Conservation (phyloP, 2,113 vertebrate species). For the Neodontobutis hainanensis region DNA sequence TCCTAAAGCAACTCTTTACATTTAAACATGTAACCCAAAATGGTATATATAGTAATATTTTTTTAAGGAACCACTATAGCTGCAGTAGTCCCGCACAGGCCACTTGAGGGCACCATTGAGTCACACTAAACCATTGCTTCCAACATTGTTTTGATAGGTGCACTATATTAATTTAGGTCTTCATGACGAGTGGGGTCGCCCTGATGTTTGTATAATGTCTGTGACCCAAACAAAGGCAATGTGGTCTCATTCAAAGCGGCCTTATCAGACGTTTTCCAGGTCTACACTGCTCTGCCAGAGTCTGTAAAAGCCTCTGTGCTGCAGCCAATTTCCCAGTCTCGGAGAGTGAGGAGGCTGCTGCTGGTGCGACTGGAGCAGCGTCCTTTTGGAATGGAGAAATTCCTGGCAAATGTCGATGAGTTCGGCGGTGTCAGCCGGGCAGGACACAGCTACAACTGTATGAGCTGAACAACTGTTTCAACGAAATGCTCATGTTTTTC, state of each 20-base stretch:
- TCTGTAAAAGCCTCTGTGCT: slow-evolving; percentile 27
- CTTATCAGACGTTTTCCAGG: slow-evolving; percentile 52
- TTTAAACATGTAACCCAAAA: no score
- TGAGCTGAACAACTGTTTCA: no score
- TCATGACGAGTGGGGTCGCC: slow-evolving; percentile 46
- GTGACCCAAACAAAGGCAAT: slow-evolving; percentile 50
- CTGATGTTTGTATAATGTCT: slow-evolving; percentile 54
- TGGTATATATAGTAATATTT: no score
- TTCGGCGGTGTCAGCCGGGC: slow-evolving; percentile 37
- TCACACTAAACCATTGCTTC: not conserved
- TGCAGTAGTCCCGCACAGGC: slow-evolving; percentile 18
- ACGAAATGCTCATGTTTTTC: slow-evolving; percentile 1
- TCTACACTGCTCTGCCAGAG: slow-evolving; percentile 46
- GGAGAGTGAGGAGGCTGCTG: slow-evolving; percentile 28
- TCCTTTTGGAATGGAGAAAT: slow-evolving; percentile 39
- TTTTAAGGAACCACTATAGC: not conserved
- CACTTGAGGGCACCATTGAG: slow-evolving; percentile 68
- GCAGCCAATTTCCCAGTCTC: slow-evolving; percentile 45
- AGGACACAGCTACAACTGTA: slow-evolving; percentile 22
- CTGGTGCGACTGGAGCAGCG: slow-evolving; percentile 28
- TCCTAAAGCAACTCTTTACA: no score
- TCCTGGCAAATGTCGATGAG: slow-evolving; percentile 29
- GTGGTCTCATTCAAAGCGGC: slow-evolving; percentile 37
- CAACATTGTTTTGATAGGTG: slow-evolving; percentile 2
- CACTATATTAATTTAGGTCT: slow-evolving; percentile 38